These are phyloP conservation scores for Andricus quercusramuli DNA, from an alignment of 2,888 invertebrate species.

Conservation along the genomic window DNA sequence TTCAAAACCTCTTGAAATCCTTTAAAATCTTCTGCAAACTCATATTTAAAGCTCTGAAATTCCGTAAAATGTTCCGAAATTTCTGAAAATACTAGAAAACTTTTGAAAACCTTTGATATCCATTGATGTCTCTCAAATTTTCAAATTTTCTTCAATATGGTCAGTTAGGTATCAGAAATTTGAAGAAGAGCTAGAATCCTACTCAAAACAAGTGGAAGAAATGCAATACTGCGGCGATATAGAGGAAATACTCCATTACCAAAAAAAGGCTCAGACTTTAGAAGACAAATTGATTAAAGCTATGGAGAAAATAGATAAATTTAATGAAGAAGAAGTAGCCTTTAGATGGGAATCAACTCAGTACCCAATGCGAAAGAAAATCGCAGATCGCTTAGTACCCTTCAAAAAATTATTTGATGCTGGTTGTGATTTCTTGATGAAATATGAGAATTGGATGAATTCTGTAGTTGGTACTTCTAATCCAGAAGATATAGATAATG, in stretches of 20 bases:
- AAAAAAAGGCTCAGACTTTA: constrained; percentile 87
- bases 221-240: constrained; percentile 93
- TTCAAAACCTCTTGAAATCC: too few species aligned
- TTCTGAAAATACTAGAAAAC: too few species aligned
- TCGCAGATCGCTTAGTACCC: constrained; percentile 89
- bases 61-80: too few species aligned
- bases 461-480: constrained; percentile 88
- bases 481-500: constrained; percentile 94
- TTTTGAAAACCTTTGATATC: too few species aligned
- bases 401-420: constrained; percentile 93
- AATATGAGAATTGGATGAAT: constrained; percentile 92
- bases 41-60: too few species aligned
- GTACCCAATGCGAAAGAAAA: constrained; percentile 90
- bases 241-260: constrained; percentile 89
- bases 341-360: constrained; percentile 95
- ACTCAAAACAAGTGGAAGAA: constrained; percentile 90
- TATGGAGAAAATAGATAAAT: constrained; percentile 90
- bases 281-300: constrained; percentile 88
- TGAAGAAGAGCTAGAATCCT: constrained; percentile 89
- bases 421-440: constrained; percentile 90
- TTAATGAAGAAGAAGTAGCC: constrained; percentile 94
- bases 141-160: neutral
- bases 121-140: neutral
- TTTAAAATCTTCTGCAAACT: too few species aligned
- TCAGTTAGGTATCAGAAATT: constrained; percentile 88